Conservation (phyloP, 2,888 invertebrate species). For the Rhagonycha fulva region DNA sequence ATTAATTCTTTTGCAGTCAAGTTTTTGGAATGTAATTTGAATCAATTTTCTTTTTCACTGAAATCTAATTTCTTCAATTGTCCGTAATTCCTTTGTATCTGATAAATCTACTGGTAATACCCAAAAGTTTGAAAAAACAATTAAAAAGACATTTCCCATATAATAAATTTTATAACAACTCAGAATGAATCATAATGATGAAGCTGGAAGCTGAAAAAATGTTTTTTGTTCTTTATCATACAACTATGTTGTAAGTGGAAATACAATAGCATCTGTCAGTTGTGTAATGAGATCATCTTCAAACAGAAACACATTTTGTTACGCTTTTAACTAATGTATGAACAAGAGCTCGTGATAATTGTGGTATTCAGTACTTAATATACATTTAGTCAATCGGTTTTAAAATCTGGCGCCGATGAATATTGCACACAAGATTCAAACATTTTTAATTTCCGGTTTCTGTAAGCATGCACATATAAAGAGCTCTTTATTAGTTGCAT, state of each 20-base stretch:
- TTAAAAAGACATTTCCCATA: too few species aligned
- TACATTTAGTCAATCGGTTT: constrained; percentile 30
- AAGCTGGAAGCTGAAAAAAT: constrained; percentile 7
- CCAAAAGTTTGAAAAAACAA: too few species aligned
- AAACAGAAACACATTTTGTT: constrained; percentile 28
- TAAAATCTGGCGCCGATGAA: constrained; percentile 36
- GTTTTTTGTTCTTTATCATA: constrained; percentile 20
- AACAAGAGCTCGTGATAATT: constrained; percentile 29
- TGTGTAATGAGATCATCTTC: constrained; percentile 34
- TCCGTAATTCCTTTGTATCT: too few species aligned
- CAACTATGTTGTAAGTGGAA: constrained; percentile 25
- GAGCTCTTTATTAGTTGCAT: constrained; percentile 4
- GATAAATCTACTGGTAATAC: too few species aligned
- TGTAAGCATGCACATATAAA: constrained; percentile 3
- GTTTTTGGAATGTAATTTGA: too few species aligned
- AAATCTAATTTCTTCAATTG: too few species aligned
- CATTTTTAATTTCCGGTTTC: constrained; percentile 25
- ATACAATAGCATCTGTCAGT: constrained; percentile 38
- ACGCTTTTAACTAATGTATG: constrained; percentile 22
- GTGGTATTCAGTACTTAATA: constrained; percentile 30
- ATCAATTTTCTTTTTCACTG: too few species aligned
- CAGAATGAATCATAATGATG: constrained; percentile 17
- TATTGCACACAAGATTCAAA: constrained; percentile 21
- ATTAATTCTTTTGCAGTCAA: too few species aligned
- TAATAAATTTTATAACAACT: not conserved